These are phyloP conservation scores for Ascaphus truei DNA, from an alignment of 2,113 vertebrate genomes.

Conservation along the genomic window DNA sequence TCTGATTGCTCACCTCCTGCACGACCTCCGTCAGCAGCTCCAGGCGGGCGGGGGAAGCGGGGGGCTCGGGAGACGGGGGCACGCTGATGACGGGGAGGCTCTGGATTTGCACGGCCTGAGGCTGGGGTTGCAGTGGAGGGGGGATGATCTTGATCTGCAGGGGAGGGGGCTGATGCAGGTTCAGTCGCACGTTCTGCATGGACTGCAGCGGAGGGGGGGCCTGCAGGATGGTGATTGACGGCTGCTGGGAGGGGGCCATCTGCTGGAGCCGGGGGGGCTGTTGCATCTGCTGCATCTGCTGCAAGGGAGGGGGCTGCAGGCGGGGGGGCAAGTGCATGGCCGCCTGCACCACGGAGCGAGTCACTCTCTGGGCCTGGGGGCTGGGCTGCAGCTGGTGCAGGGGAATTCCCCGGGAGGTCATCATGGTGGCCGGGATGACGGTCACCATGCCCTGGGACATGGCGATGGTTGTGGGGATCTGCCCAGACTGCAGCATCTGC, in stretches of 20 bases:
- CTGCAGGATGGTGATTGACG: constrained; percentile 71
- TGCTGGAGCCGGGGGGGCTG: constrained; percentile 62
- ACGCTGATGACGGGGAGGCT: constrained; percentile 47
- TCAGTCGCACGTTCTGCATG: constrained; percentile 63
- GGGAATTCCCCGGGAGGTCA: constrained; percentile 57
- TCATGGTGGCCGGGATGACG: constrained; percentile 65
- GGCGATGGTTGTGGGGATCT: constrained; percentile 61
- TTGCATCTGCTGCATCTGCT: constrained; percentile 47
- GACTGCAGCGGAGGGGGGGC: constrained; percentile 60
- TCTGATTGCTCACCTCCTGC: constrained; percentile 51
- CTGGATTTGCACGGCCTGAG: constrained; percentile 61
- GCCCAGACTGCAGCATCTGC: constrained; percentile 53
- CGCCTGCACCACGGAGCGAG: constrained; percentile 56
- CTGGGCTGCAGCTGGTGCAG: constrained; percentile 44
- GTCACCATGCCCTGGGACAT: constrained; percentile 64
- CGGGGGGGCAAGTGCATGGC: constrained; percentile 53
- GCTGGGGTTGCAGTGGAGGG: constrained; percentile 74
- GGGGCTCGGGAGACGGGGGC: constrained; percentile 48
- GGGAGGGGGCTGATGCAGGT: constrained; percentile 66
- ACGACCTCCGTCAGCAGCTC: constrained; percentile 60
- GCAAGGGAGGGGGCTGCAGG: constrained; percentile 49
- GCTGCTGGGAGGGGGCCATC: constrained; percentile 76
- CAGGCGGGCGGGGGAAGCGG: constrained; percentile 49
- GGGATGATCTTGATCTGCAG: constrained; percentile 68
- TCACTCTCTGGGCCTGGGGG: constrained; percentile 57